Evolutionary conservation across 1,140 invertebrate species (phyloP).

Genomic region (Ephestia elutella): DNA sequence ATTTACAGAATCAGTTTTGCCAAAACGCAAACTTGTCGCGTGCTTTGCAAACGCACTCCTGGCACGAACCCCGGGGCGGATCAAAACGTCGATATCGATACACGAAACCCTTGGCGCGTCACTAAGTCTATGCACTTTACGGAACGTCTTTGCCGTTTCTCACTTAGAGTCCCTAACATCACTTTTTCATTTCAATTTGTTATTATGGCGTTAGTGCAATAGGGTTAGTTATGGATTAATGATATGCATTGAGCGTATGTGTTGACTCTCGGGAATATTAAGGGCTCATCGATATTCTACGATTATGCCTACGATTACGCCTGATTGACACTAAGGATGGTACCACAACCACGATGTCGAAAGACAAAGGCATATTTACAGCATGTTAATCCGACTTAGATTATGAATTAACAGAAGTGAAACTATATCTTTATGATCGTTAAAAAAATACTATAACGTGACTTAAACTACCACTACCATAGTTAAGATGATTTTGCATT

Average conservation of each 20-base stretch:
- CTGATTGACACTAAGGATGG: conserved; percentile 34
- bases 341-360: conserved; percentile 16
- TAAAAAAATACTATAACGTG: too few relatives aligned
- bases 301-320: conserved; percentile 15
- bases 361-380: neutral
- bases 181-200: neutral
- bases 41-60: conserved; percentile 96
- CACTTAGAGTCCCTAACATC: conserved; percentile 34
- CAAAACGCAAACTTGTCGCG: conserved; percentile 65
- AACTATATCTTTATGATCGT: too few relatives aligned
- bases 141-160: conserved; percentile 52
- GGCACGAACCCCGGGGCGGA: conserved; percentile 90
- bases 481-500: too few relatives aligned
- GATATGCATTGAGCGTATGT: neutral
- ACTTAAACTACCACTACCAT: too few relatives aligned
- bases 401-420: neutral
- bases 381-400: neutral
- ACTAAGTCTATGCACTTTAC: conserved; percentile 58
- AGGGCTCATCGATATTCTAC: conserved; percentile 39
- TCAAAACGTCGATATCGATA: conserved; percentile 52
- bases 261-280: neutral
- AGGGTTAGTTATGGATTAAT: conserved; percentile 15
- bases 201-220: conserved; percentile 20
- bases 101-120: conserved; percentile 34
- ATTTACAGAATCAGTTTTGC: conserved; percentile 93